Base-by-base conservation (phyloP, 2,888 invertebrate species). In the Steromphala cineraria region DNA sequence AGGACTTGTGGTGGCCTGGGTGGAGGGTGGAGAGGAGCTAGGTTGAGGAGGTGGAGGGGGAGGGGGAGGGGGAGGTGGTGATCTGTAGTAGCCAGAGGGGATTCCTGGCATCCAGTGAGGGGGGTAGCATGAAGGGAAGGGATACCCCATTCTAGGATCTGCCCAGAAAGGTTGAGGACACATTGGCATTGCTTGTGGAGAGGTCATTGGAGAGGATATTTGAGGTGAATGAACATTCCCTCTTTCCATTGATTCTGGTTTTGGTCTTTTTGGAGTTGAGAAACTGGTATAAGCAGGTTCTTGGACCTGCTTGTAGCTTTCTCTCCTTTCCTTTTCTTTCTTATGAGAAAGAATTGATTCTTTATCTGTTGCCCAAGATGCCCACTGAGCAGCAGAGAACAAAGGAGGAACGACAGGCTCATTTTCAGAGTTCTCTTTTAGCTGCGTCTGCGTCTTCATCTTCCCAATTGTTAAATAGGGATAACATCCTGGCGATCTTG, bases 111-210 rank as follows among this genome's bases (percentile, higher is more conserved):
- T 28, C 71, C 71, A 71, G 36, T 71, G 71, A 3, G 71, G 71
- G 36, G 71, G 71, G 19, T 36, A 71, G 19, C 28, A 71, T 19
- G 71, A 2, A 40, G 71, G 71, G 10, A 36, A 28, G 0, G 71
- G 71, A 36, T 31, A 71, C 36, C 71, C 36, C 40, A 71, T 71
- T 36, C 71, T 31, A n/a, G 71, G 71, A 40, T 71, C 71, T 31
- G 36, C 40, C 71, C 71, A 71, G 71, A 31, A 71, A 2, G 31
- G 71, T 7, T 46, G 46, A 46, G 71, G 71, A 71, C 36, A 71
- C 19, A 40, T 19, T 17, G 31, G 71, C 40, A 36, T 46, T 10
- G 13, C 31, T n/a, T 31, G 71, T 17, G 40, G 36, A 4, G 62
- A 28, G 24, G 62, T 24, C 19, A 28, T 15, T 62, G 62, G 28